Evolutionary conservation across 2,888 invertebrate genomes (phyloP), one percentile per base, ranked within the genome.

Genomic region (Lacanobia oleracea): DNA sequence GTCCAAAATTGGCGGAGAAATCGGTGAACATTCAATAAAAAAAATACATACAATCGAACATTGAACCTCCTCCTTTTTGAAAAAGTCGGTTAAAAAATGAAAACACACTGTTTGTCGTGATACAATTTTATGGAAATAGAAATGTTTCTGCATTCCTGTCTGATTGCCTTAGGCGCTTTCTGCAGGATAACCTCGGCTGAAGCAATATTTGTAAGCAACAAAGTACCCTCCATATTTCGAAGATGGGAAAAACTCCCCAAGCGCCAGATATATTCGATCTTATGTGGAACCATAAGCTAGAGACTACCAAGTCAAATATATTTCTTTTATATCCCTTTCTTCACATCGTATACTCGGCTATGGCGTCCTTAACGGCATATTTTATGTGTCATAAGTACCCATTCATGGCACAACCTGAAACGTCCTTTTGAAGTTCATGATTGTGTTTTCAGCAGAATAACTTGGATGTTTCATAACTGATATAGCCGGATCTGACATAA

Each of bases 311-410:
- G 40, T 63, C 62, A 67, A 74, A 77, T 57, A 66, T 64, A 81
- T 75, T 75, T 63, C 12, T 81, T 77, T 64, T 81, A 81, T 66
- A 63, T 54, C 27, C 40, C 33, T 62, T 40, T 69, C 65, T 62
- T 51, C 67, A 68, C 56, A n/a, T 78, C 57, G 51, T 72, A 82
- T 72, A 66, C 67, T 67, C 43, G 54, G 23, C 21, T 16, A 77
- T 53, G 59, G 57, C 40, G 51, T 66, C 59, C 43, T n/a, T 63
- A 79, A 80, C 65, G 65, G 66, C 64, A 69, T 56, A 61, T 64
- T 80, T 78, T 79, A 80, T 80, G 67, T 57, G 65, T 72, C 62
- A 60, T 72, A 63, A 18, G 18, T 37, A 33, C 50, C 54, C 23
- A 57, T 77, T 79, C 67, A 79, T 64, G 54, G 33, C n/a, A 45